Conservation (phyloP, 2,797 vertebrate species). For the Hipposideros larvatus region DNA sequence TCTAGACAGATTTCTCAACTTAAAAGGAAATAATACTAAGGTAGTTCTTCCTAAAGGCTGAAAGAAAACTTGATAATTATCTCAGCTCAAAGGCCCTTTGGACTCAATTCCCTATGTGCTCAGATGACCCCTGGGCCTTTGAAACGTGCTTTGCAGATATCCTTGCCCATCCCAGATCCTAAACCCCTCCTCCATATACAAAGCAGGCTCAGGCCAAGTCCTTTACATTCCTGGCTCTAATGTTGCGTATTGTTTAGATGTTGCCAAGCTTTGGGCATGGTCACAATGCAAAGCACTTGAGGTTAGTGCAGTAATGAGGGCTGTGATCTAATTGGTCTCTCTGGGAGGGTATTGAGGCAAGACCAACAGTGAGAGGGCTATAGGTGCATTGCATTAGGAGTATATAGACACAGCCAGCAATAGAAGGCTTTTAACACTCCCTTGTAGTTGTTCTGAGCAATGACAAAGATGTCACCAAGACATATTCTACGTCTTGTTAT, state of each 20-base stretch:
- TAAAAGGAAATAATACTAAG: background rate
- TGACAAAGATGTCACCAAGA: background rate
- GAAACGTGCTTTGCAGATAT: background rate
- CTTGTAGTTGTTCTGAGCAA: background rate
- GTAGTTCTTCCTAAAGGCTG: background rate
- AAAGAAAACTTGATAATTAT: background rate
- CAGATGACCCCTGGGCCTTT: background rate
- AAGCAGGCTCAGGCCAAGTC: background rate
- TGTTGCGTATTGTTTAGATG: background rate
- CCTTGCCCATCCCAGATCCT: background rate
- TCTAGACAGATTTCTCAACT: background rate
- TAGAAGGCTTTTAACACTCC: background rate
- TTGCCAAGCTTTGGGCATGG: background rate
- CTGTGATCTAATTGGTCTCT: background rate
- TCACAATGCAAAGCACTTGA: background rate
- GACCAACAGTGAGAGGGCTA: background rate
- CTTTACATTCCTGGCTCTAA: background rate
- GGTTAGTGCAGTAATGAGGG: background rate
- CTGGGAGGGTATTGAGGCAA: rapidly evolving
- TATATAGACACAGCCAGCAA: background rate
- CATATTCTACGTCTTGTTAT: background rate
- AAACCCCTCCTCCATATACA: background rate
- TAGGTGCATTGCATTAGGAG: background rate
- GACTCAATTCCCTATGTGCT: background rate
- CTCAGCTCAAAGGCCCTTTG: background rate